These are phyloP conservation scores for Xylophagus ater DNA, from an alignment of 2,888 invertebrate genomes.

Conservation along the genomic window DNA sequence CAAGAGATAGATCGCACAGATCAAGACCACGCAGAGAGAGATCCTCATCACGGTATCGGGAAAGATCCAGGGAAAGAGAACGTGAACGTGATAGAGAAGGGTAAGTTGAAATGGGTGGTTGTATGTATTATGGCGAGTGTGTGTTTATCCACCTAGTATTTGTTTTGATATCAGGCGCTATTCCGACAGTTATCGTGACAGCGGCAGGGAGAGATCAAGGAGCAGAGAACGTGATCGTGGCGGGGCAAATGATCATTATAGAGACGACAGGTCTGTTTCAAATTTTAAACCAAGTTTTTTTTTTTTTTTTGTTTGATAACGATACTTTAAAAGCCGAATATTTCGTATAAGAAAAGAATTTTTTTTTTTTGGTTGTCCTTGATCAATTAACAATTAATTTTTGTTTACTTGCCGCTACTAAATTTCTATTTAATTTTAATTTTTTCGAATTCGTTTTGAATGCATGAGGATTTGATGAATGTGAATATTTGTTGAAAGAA, in stretches of 20 bases:
- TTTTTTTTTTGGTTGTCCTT: too few species aligned
- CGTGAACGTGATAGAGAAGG: constrained; percentile 42
- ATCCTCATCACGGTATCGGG: constrained; percentile 52
- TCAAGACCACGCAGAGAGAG: constrained; percentile 38
- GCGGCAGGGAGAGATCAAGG: constrained; percentile 56
- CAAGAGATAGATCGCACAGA: constrained; percentile 41
- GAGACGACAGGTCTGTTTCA: constrained; percentile 34
- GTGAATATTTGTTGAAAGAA: too few species aligned
- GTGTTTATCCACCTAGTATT: constrained; percentile 11
- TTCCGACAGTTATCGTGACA: constrained; percentile 40
- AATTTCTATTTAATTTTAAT: too few species aligned
- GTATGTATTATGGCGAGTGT: constrained; percentile 6
- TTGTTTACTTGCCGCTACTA: too few species aligned
- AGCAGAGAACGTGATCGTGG: constrained; percentile 54
- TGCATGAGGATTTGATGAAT: too few species aligned
- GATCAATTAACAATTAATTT: too few species aligned
- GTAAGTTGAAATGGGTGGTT: constrained; percentile 38
- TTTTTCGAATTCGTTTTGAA: too few species aligned
- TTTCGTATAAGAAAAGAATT: too few species aligned
- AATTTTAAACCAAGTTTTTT: too few species aligned
- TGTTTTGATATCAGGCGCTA: constrained; percentile 17
- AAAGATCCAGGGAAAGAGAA: constrained; percentile 59
- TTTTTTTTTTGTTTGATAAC: too few species aligned
- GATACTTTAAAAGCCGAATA: too few species aligned
- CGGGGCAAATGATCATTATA: constrained; percentile 33